Evolutionary conservation across 2,113 vertebrate species (phyloP), one percentile per base, ranked within the genome.

Genomic region (Hucho hucho): DNA sequence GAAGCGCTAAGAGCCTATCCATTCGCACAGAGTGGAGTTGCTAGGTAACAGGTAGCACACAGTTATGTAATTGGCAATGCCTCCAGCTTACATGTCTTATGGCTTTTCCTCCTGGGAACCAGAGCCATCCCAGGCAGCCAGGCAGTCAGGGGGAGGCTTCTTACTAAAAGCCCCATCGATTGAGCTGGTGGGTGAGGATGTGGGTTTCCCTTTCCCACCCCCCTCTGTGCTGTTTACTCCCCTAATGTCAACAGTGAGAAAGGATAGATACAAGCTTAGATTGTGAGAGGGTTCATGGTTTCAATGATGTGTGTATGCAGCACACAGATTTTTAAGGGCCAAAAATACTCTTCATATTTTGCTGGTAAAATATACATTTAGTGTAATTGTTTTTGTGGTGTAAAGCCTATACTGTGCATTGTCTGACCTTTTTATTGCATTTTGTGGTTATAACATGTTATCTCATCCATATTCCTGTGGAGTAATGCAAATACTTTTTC

Each of bases 41-140:
- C 88, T 89, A 89, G 89, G 89, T 89, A 90, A 91, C 90, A 84
- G 89, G 81, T 84, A 80, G 79, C 79, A 84, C 81, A 87, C 80
- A 75, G 59, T 82, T 79, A 53, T 53, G 49, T 14, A 53, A 53
- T 53, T 53, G 16, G 12, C 49, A 14, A 53, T 53, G 49, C 13
- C 16, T 53, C 13, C 16, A 53, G 49, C 84, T 80, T 89, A 81
- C 79, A 78, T 86, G 88, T 53, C 49, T 53, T 53, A 53, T 53
- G 49, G 49, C 13, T 53, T 53, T 87, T 84, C 79, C 89, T 90
- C 90, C 32, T 83, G 88, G 88, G 89, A 91, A 83, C 79, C 76
- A 84, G 82, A 89, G 80, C 87, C 88, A 87, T 91, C 84, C 37
- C 81, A 80, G 82, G 37, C 37, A 43, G 37, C 37, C 9, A 43